Conservation (phyloP, 1,140 invertebrate species). For the Rhyacophila brunnea region DNA sequence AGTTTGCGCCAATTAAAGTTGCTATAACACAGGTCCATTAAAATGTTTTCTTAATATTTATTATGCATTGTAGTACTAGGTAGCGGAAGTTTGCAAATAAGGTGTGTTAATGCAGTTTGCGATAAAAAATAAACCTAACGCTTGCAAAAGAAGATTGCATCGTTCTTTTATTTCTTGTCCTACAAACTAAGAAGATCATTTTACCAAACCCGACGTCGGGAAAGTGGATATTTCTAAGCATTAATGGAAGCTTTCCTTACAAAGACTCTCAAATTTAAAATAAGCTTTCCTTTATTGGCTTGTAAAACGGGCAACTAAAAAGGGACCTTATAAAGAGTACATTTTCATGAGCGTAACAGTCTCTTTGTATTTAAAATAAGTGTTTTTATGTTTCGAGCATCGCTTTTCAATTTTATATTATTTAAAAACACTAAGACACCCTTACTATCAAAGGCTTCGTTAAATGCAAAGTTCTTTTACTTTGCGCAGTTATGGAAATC, state of each 20-base stretch:
- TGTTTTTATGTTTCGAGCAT: not conserved
- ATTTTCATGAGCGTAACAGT: too few species aligned
- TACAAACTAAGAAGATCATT: not conserved
- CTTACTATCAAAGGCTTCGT: not conserved
- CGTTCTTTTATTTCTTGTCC: too few species aligned
- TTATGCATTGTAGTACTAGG: too few species aligned
- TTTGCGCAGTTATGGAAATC: too few species aligned
- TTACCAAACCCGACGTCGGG: conserved; percentile 2
- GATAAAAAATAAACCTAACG: too few species aligned
- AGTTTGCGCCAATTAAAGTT: too few species aligned
- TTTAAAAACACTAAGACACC: conserved; percentile 9
- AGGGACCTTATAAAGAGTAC: not conserved
- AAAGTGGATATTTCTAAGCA: conserved; percentile 14
- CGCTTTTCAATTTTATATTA: conserved; percentile 19
- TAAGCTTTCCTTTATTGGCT: conserved; percentile 7
- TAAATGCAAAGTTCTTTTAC: too few species aligned
- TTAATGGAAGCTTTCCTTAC: conserved; percentile 12
- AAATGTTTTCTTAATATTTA: too few species aligned
- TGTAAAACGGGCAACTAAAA: conserved; percentile 4
- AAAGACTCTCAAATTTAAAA: conserved; percentile 9
- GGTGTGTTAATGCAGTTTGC: too few species aligned
- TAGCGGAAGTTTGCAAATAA: too few species aligned
- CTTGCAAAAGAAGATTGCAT: too few species aligned
- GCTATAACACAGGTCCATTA: too few species aligned
- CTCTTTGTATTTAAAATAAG: not conserved